These are phyloP conservation scores for Ceuthmochares aereus DNA, from an alignment of 2,113 vertebrate genomes.

Conservation along the genomic window DNA sequence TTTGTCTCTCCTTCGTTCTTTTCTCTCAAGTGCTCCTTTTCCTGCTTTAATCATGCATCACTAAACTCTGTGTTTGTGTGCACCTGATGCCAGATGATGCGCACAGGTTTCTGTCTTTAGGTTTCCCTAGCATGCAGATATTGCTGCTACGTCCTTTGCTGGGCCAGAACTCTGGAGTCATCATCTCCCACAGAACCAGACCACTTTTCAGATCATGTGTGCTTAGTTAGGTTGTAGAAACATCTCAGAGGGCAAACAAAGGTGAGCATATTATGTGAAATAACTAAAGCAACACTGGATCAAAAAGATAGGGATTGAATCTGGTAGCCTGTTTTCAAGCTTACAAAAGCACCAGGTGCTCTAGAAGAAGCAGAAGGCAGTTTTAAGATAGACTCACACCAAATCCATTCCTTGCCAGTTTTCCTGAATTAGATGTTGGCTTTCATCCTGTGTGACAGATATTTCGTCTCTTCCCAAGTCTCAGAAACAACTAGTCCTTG, in stretches of 20 bases:
- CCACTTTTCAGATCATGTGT: neutral
- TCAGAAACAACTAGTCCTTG: slow-evolving; percentile 8
- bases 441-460: neutral
- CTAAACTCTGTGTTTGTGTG: neutral
- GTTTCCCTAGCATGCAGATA: neutral
- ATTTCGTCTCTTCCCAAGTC: slow-evolving; percentile 28
- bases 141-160: neutral
- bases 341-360: slow-evolving; percentile 33
- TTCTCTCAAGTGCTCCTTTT: neutral
- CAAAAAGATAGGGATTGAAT: neutral
- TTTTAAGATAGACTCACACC: slow-evolving; percentile 37
- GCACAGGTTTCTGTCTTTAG: neutral
- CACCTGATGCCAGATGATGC: neutral
- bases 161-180: neutral
- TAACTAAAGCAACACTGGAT: neutral
- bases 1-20: neutral
- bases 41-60: neutral
- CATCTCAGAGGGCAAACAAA: neutral
- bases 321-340: neutral
- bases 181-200: neutral
- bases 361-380: slow-evolving; percentile 37
- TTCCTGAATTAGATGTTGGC: slow-evolving; percentile 53
- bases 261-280: neutral
- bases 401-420: neutral
- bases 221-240: neutral